These are phyloP conservation scores for Lordiphosa mommai DNA, from an alignment of 1,140 invertebrate genomes.

Conservation along the genomic window DNA sequence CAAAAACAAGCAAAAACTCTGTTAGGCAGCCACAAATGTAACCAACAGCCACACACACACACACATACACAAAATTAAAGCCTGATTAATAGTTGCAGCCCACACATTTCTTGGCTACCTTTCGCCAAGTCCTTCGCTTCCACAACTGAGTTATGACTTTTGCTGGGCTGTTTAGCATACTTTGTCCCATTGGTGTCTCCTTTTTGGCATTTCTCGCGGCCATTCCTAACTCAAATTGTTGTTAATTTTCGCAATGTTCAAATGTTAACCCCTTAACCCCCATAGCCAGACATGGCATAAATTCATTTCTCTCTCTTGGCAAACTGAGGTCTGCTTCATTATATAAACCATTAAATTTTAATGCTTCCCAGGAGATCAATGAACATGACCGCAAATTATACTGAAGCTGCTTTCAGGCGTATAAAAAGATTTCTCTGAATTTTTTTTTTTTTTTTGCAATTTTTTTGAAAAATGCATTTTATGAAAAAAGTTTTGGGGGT, in stretches of 20 bases:
- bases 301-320: constrained; percentile 44
- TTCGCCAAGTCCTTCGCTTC: constrained; percentile 55
- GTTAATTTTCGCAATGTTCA: constrained; percentile 50
- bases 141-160: constrained; percentile 68
- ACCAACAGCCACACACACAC: constrained; percentile 34
- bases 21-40: constrained; percentile 39
- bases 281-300: constrained; percentile 62
- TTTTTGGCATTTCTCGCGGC: constrained; percentile 12
- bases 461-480: constrained; percentile 63
- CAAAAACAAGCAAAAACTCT: constrained; percentile 2
- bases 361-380: constrained; percentile 78
- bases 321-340: constrained; percentile 26
- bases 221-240: constrained; percentile 68
- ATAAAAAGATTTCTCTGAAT: constrained; percentile 60
- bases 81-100: constrained; percentile 75
- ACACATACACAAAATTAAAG: constrained; percentile 69
- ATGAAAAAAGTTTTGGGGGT: constrained; percentile 45
- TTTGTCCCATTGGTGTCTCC: constrained; percentile 34
- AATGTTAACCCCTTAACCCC: constrained; percentile 66
- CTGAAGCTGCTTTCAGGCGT: constrained; percentile 74
- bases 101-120: constrained; percentile 58
- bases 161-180: constrained; percentile 73
- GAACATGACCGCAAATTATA: constrained; percentile 78
- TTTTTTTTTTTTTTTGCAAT: too few species aligned
- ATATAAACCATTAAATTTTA: constrained; percentile 78